phyloP scores from a whole-genome alignment of 2,797 vertebrate genomes.

The Chelidonichthys spinosus region DNA sequence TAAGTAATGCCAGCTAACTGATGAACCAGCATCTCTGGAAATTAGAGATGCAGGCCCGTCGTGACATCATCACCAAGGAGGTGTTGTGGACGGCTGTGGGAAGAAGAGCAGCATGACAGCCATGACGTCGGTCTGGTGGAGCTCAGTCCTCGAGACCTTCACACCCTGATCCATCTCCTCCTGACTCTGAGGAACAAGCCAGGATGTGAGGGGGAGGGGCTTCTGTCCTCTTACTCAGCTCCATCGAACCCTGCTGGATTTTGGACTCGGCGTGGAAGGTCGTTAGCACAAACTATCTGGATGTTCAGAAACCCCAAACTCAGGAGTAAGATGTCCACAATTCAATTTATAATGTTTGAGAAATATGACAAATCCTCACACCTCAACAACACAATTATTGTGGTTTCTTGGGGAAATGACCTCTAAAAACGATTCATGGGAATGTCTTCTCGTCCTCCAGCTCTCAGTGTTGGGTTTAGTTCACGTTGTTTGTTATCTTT shows the following conservation, averaged over 20 bases:
- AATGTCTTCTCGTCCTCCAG: too few species aligned
- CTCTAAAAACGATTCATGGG: too few species aligned
- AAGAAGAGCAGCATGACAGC: constrained; percentile 85
- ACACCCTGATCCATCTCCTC: constrained; percentile 74
- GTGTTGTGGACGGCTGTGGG: constrained; percentile 91
- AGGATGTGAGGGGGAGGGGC: constrained; percentile 4
- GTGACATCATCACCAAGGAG: constrained; percentile 92
- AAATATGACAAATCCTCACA: too few species aligned
- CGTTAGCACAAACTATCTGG: too few species aligned
- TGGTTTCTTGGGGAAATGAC: too few species aligned
- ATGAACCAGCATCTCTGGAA: constrained; percentile 22
- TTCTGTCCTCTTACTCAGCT: not conserved
- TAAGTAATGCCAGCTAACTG: constrained; percentile 17
- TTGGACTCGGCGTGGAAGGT: not conserved
- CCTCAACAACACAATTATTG: too few species aligned
- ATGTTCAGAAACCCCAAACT: too few species aligned
- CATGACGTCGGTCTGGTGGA: constrained; percentile 92
- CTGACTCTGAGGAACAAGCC: constrained; percentile 32
- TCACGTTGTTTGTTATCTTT: not conserved
- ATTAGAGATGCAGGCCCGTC: constrained; percentile 85
- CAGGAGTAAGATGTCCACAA: too few species aligned
- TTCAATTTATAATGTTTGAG: too few species aligned
- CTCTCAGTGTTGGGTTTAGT: not conserved
- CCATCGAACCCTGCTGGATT: not conserved
- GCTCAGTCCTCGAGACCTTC: constrained; percentile 90